phyloP scores from a whole-genome alignment of 1,140 invertebrate genomes.

The Zaprionus vittiger region DNA sequence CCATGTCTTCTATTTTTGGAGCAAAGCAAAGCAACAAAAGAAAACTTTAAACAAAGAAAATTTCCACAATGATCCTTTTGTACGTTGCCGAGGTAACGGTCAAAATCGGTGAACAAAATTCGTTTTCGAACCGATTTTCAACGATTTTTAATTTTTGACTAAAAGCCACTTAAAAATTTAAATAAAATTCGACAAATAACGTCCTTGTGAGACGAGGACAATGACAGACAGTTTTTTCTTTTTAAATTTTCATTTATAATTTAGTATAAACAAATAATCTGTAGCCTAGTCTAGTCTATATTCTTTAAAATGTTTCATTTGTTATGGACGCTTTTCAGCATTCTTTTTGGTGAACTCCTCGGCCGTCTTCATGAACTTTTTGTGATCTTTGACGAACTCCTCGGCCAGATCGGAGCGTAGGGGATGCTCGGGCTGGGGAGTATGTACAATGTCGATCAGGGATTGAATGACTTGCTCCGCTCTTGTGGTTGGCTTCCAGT shows the following conservation, averaged over 20 bases:
- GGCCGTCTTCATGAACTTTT: constrained; percentile 99
- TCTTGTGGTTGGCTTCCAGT: constrained; percentile 99
- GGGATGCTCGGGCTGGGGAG: constrained; percentile 99
- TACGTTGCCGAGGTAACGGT: no score
- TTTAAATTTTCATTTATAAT: constrained; percentile 37
- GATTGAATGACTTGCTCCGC: constrained; percentile 99
- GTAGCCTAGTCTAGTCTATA: background rate
- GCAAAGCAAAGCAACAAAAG: no score
- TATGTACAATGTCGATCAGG: constrained; percentile 97
- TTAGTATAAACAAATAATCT: constrained; percentile 37
- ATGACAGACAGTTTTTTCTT: background rate
- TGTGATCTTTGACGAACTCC: constrained; percentile 97
- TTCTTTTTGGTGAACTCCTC: constrained; percentile 99
- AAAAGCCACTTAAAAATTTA: no score
- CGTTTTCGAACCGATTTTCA: no score
- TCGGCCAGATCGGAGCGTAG: constrained; percentile 98
- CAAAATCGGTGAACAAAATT: no score
- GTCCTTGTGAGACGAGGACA: no score
- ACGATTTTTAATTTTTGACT: no score
- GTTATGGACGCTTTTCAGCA: constrained; percentile 96
- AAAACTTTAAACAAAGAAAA: no score
- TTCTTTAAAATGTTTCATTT: constrained; percentile 83
- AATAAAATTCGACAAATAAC: no score
- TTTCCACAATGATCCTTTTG: no score
- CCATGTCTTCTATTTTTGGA: no score